Evolutionary conservation across 2,888 invertebrate species (phyloP).

Genomic region (Aleiodes leptofemur): DNA sequence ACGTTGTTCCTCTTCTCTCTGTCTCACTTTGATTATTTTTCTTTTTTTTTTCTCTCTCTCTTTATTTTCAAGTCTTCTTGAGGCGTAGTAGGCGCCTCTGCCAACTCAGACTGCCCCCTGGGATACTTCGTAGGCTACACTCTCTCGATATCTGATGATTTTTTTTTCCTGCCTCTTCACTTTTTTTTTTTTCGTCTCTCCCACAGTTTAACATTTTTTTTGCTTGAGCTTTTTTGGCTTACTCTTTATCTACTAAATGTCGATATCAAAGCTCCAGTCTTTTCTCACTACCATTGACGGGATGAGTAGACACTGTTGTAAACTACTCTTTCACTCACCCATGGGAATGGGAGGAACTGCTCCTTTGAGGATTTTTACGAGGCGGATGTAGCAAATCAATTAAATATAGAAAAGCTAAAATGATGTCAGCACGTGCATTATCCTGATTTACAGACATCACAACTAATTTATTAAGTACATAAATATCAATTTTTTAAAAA

Average conservation of each 20-base stretch:
- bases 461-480: slow-evolving; percentile 1
- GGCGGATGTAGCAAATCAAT: slow-evolving; percentile 16
- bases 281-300: slow-evolving; percentile 13
- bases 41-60: slow-evolving; percentile 3
- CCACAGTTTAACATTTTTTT: slow-evolving; percentile 28
- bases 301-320: neutral
- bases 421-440: too few species aligned
- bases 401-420: too few species aligned
- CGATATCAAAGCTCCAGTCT: slow-evolving; percentile 31
- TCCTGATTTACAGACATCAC: too few species aligned
- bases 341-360: slow-evolving; percentile 3
- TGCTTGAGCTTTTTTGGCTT: slow-evolving; percentile 5
- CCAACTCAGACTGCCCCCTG: slow-evolving; percentile 29
- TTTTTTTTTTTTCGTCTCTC: slow-evolving; percentile 24
- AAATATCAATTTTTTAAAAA: neutral
- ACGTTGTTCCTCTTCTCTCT: slow-evolving; percentile 36
- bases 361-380: slow-evolving; percentile 4
- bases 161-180: slow-evolving; percentile 32
- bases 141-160: neutral
- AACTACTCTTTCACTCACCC: slow-evolving; percentile 19
- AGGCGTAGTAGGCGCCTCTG: slow-evolving; percentile 29
- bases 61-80: slow-evolving; percentile 24
- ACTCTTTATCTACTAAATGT: slow-evolving; percentile 26
- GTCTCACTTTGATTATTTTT: slow-evolving; percentile 1
- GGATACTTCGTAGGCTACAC: slow-evolving; percentile 8